Conservation (phyloP, 2,113 vertebrate genomes). For the Cryptomyrus ogoouensis region DNA sequence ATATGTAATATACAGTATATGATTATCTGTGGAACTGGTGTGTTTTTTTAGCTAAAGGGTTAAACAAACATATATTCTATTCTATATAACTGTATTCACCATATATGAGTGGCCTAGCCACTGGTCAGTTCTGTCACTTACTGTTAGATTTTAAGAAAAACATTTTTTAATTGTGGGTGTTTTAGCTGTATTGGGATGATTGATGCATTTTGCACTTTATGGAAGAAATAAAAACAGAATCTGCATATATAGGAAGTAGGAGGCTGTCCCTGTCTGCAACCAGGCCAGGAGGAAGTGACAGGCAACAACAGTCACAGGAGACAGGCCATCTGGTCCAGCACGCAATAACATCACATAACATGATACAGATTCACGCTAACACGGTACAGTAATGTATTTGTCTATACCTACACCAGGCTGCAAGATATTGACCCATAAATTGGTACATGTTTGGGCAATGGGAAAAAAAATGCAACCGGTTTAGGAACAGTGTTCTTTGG, state of each 20-base stretch:
- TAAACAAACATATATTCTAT: background rate
- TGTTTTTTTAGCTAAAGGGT: background rate
- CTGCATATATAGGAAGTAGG: background rate
- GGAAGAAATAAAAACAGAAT: too few species aligned
- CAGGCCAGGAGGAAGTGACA: background rate
- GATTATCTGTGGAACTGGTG: background rate
- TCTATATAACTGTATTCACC: background rate
- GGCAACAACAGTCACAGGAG: background rate
- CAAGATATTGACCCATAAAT: background rate
- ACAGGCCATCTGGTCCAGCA: background rate
- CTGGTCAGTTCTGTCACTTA: too few species aligned
- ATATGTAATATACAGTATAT: background rate
- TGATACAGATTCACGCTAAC: background rate
- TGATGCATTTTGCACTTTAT: too few species aligned
- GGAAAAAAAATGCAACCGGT: background rate
- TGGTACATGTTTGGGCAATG: background rate
- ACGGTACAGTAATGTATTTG: background rate
- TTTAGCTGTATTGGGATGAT: too few species aligned
- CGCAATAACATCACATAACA: background rate
- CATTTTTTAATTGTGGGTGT: too few species aligned
- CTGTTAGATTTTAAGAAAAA: too few species aligned
- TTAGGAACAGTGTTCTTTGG: background rate
- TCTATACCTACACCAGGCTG: background rate
- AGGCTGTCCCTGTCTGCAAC: background rate
- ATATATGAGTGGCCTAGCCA: background rate